Percentiles rank a stretch among this genome's conserved stretches.
Conservation (phyloP, 2,888 invertebrate genomes). For the Chrysolina americana region DNA sequence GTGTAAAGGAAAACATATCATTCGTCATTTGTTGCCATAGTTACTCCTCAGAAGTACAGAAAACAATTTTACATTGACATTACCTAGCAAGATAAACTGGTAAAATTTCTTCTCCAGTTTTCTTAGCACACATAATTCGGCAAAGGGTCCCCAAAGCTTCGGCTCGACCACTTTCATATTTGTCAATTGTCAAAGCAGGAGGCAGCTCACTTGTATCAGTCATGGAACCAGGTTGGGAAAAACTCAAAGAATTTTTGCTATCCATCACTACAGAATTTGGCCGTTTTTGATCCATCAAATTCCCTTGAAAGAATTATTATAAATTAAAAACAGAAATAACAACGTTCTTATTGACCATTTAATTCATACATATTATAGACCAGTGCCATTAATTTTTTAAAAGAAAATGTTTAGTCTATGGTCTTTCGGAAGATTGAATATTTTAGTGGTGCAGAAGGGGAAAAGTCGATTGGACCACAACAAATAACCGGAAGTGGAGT, state of each 20-base stretch:
- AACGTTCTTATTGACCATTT: background rate
- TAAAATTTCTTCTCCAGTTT: constrained; percentile 93
- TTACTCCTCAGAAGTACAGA: background rate
- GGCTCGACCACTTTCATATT: constrained; percentile 89
- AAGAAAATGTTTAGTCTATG: no score
- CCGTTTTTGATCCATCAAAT: constrained; percentile 73
- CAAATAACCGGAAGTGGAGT: no score
- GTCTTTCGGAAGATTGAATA: no score
- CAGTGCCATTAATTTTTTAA: no score
- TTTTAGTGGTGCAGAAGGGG: no score
- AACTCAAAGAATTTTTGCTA: constrained; percentile 71
- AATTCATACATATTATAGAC: background rate
- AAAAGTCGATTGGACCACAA: no score
- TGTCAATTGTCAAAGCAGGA: constrained; percentile 80
- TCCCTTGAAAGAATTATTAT: constrained; percentile 60
- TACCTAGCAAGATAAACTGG: constrained; percentile 88
- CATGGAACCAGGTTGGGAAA: constrained; percentile 78
- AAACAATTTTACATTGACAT: background rate
- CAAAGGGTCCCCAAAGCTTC: constrained; percentile 96
- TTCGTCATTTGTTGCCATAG: no score
- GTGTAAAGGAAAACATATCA: no score
- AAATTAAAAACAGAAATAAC: background rate
- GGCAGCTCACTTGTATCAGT: constrained; percentile 80
- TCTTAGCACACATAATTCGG: constrained; percentile 95
- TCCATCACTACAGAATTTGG: constrained; percentile 80